Conservation (phyloP, 2,797 vertebrate genomes). For the Lepus oiostolus region DNA sequence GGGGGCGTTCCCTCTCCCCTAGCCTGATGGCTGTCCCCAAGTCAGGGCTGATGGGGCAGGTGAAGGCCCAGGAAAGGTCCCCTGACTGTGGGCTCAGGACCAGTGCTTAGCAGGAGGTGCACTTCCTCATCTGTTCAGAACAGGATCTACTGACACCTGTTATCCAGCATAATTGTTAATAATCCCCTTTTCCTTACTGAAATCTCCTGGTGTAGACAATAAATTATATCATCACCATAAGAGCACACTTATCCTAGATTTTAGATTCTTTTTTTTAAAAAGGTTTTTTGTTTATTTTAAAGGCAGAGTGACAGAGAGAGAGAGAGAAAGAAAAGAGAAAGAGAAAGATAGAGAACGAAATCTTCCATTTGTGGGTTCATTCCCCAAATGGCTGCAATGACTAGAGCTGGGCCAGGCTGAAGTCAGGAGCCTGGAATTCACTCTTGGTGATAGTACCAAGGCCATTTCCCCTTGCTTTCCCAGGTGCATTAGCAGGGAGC, state of each 20-base stretch:
- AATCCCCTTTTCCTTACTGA: neutral
- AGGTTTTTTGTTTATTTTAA: too few species aligned
- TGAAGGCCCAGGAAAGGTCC: neutral
- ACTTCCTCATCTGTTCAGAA: neutral
- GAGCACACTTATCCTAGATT: neutral
- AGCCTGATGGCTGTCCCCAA: neutral
- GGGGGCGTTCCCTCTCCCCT: neutral
- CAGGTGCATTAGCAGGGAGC: too few species aligned
- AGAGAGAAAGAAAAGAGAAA: too few species aligned
- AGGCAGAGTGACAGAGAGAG: too few species aligned
- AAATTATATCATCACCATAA: neutral
- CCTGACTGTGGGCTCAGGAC: neutral
- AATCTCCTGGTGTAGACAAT: neutral
- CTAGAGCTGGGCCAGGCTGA: too few species aligned
- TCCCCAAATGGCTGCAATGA: too few species aligned
- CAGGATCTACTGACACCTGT: neutral
- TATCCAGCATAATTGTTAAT: slow-evolving; percentile 31
- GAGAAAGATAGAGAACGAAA: too few species aligned
- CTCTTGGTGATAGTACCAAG: too few species aligned
- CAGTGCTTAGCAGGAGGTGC: neutral
- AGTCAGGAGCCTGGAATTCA: too few species aligned
- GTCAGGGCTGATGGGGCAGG: neutral
- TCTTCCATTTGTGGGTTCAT: too few species aligned
- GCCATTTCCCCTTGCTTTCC: too few species aligned
- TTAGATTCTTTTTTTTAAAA: neutral